A percentile compares a stretch with the other conserved stretches of the same genome.
phyloP scores from a whole-genome alignment of 2,797 vertebrate species.

The Psittacula derbiana region DNA sequence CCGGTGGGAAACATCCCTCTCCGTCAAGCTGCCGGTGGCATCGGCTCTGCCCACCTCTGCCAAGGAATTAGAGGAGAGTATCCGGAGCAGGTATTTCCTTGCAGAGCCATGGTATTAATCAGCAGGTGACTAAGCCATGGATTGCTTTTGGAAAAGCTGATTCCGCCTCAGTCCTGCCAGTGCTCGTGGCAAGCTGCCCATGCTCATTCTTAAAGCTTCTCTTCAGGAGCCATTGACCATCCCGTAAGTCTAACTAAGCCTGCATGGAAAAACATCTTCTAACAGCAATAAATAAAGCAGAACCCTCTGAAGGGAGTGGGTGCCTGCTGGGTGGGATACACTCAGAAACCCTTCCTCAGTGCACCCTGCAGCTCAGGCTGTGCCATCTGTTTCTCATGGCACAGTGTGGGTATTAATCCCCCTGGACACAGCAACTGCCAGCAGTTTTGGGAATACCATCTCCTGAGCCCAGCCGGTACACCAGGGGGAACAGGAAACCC shows the following conservation, averaged over 20 bases:
- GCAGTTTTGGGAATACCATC: rapidly evolving
- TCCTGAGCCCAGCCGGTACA: background rate
- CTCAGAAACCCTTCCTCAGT: rapidly evolving
- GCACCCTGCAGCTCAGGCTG: background rate
- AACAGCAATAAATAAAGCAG: background rate
- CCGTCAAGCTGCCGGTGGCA: rapidly evolving
- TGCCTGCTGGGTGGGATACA: rapidly evolving
- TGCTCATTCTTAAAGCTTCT: rapidly evolving
- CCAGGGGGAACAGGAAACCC: background rate
- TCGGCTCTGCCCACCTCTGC: background rate
- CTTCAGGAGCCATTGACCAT: background rate
- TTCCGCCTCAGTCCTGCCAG: background rate
- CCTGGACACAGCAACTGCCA: background rate
- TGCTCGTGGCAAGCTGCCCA: rapidly evolving
- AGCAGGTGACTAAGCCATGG: background rate
- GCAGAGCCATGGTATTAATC: background rate
- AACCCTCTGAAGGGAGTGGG: background rate
- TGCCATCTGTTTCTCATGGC: rapidly evolving
- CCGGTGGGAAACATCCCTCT: background rate
- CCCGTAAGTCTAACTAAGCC: background rate
- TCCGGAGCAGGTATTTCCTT: background rate
- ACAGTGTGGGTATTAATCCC: background rate
- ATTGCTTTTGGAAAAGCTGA: background rate
- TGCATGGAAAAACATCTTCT: background rate
- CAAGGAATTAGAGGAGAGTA: background rate